Percentiles rank a stretch among this genome's conserved stretches.
These are phyloP conservation scores for Anolis sagrei DNA, from an alignment of 2,113 vertebrate genomes.

Conservation along the genomic window DNA sequence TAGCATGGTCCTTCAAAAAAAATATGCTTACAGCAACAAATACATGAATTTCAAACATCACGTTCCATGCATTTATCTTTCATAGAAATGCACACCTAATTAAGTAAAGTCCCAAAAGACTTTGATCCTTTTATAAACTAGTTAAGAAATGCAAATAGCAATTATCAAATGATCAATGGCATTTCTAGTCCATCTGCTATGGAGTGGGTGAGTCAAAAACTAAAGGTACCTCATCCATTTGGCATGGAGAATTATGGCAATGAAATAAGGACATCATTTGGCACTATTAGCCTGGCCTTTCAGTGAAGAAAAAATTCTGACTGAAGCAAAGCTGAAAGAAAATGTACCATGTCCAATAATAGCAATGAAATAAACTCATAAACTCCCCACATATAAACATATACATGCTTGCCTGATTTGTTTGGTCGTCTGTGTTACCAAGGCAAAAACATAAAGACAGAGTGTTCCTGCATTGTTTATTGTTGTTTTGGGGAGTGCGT, in stretches of 20 bases:
- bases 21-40: background rate
- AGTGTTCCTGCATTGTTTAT: background rate
- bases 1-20: background rate
- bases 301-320: background rate
- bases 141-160: background rate
- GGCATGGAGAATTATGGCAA: background rate
- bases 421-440: background rate
- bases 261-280: conserved; percentile 23
- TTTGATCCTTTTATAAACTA: background rate
- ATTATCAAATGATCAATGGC: conserved; percentile 11
- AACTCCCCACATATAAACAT: too few species aligned
- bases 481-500: background rate
- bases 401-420: background rate
- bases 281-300: background rate
- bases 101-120: conserved; percentile 7
- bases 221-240: background rate
- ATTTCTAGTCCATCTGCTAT: background rate
- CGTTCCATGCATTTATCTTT: background rate
- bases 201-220: background rate
- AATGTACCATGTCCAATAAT: background rate
- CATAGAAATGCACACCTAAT: too few species aligned
- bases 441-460: background rate
- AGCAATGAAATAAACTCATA: background rate
- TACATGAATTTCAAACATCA: background rate
- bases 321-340: background rate